These are phyloP conservation scores for Ibycter americanus DNA, from an alignment of 2,797 vertebrate genomes.

Conservation along the genomic window DNA sequence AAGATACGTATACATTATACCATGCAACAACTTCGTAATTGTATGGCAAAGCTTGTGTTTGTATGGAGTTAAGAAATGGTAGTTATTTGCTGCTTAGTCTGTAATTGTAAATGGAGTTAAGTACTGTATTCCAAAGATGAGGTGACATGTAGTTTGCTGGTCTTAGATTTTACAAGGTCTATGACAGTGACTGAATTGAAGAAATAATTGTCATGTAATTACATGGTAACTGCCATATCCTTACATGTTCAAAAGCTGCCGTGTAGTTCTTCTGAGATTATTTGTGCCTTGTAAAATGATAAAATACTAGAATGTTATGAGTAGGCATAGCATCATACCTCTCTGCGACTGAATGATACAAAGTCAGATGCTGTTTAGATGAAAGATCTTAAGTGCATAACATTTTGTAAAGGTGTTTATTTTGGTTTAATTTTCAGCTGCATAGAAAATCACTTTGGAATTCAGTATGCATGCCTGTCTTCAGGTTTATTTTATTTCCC, in stretches of 20 bases:
- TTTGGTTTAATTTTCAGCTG: slow-evolving; percentile 9
- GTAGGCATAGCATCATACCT: background rate
- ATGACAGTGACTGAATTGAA: background rate
- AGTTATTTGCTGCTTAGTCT: background rate
- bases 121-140: background rate
- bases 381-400: background rate
- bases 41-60: background rate
- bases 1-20: background rate
- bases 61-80: background rate
- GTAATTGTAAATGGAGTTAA: background rate
- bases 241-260: background rate
- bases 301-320: background rate
- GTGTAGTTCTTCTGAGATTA: background rate
- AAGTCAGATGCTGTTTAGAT: background rate
- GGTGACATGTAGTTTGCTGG: background rate
- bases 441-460: background rate
- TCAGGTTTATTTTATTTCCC: slow-evolving; percentile 19
- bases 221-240: background rate
- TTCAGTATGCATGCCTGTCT: background rate
- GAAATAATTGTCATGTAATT: background rate
- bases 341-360: background rate
- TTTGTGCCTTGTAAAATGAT: slow-evolving; percentile 38
- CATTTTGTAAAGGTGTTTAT: background rate
- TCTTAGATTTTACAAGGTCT: background rate
- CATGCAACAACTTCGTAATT: background rate